Conservation (phyloP, 2,113 vertebrate genomes). For the Triplophysa siluroides region DNA sequence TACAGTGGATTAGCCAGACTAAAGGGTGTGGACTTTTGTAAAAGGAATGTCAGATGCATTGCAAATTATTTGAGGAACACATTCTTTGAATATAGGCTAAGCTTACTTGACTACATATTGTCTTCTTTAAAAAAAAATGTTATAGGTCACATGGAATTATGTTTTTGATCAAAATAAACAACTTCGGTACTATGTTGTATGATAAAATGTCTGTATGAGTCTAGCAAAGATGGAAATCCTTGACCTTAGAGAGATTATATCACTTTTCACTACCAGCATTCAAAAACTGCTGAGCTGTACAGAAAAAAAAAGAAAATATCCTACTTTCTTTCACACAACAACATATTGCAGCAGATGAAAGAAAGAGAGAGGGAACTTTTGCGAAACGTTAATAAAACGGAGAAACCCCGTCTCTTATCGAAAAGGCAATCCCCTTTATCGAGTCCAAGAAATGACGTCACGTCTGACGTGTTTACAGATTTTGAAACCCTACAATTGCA, state of each 20-base stretch:
- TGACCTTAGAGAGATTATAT: background rate
- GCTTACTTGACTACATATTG: background rate
- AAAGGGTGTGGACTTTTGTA: background rate
- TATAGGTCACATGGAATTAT: too few relatives aligned
- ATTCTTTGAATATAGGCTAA: background rate
- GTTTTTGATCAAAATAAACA: too few relatives aligned
- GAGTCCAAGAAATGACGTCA: background rate
- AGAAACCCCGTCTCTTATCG: background rate
- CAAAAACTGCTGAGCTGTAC: background rate
- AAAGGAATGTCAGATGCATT: background rate
- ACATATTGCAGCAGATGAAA: background rate
- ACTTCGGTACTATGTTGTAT: background rate
- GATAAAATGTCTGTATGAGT: background rate
- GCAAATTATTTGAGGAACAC: background rate
- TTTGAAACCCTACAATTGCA: background rate
- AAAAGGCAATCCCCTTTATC: background rate
- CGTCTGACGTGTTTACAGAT: background rate
- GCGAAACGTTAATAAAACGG: background rate
- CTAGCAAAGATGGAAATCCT: constrained; percentile 14
- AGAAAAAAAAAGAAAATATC: background rate
- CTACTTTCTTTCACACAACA: background rate
- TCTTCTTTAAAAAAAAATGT: too few relatives aligned
- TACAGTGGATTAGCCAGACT: background rate
- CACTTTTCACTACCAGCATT: background rate
- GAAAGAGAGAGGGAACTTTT: background rate